Percentiles rank a stretch among this genome's conserved stretches.
Conservation (phyloP, 1,140 invertebrate genomes). For the Drosophila nasuta region DNA sequence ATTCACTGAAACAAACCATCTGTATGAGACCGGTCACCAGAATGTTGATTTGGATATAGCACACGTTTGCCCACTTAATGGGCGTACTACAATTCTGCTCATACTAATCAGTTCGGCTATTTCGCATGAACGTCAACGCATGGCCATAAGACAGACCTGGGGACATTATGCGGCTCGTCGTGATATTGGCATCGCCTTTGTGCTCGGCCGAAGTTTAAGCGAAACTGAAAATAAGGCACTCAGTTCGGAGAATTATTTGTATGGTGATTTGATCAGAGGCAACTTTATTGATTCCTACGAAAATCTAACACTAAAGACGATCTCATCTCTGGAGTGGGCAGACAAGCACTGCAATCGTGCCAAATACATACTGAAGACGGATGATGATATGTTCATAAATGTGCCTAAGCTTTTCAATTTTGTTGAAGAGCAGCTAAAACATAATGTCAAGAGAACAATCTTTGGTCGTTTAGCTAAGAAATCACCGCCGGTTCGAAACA, state of each 20-base stretch:
- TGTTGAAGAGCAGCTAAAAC: slow-evolving; percentile 88
- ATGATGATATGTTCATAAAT: slow-evolving; percentile 97
- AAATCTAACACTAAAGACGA: slow-evolving; percentile 94
- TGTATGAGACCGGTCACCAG: slow-evolving; percentile 89
- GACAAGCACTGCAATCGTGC: slow-evolving; percentile 91
- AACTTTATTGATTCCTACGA: slow-evolving; percentile 93
- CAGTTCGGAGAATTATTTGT: slow-evolving; percentile 88
- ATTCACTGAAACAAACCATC: slow-evolving; percentile 57
- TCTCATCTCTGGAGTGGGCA: slow-evolving; percentile 94
- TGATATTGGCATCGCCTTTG: slow-evolving; percentile 91
- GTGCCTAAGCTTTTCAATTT: slow-evolving; percentile 90
- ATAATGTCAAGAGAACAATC: slow-evolving; percentile 89
- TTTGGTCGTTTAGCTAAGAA: slow-evolving; percentile 91
- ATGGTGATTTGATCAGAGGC: slow-evolving; percentile 91
- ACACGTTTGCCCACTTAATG: slow-evolving; percentile 88
- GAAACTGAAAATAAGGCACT: slow-evolving; percentile 86
- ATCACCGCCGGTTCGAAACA: slow-evolving; percentile 94
- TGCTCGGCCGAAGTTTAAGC: slow-evolving; percentile 88
- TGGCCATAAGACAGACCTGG: slow-evolving; percentile 94
- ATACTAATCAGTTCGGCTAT: slow-evolving; percentile 93
- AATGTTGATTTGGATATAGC: slow-evolving; percentile 86
- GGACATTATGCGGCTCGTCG: slow-evolving; percentile 91
- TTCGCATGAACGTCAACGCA: slow-evolving; percentile 89
- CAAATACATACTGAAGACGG: slow-evolving; percentile 92
- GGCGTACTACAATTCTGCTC: slow-evolving; percentile 88